Conservation (phyloP, 2,888 invertebrate genomes). For the Cataglyphis albicans region DNA sequence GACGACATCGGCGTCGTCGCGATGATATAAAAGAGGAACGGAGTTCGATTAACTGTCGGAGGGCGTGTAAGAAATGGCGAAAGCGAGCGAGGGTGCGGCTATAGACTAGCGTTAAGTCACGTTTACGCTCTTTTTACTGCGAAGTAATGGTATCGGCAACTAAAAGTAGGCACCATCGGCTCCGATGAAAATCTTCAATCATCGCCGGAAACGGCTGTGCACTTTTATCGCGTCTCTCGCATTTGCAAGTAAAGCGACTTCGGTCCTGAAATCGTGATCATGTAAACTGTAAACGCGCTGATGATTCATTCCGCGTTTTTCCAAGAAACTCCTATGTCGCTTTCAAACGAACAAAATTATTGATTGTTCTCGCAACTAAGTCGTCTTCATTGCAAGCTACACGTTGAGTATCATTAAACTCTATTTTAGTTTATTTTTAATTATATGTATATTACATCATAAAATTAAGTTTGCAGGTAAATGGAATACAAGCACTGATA, state of each 20-base stretch:
- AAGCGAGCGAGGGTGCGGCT: background rate
- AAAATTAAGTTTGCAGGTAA: background rate
- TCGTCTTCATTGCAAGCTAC: constrained; percentile 34
- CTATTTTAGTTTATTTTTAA: background rate
- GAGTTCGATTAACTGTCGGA: background rate
- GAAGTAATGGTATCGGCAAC: constrained; percentile 76
- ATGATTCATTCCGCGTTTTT: constrained; percentile 54
- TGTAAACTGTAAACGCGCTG: constrained; percentile 44
- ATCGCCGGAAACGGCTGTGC: constrained; percentile 17
- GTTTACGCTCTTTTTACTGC: constrained; percentile 75
- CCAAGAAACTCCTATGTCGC: background rate
- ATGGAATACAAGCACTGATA: background rate
- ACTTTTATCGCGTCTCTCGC: constrained; percentile 56
- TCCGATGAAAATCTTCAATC: constrained; percentile 10
- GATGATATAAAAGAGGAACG: constrained; percentile 23
- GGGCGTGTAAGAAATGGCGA: background rate
- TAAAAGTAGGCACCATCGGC: constrained; percentile 61
- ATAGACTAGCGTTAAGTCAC: constrained; percentile 60
- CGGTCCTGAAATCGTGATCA: constrained; percentile 54
- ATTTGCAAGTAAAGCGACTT: constrained; percentile 32
- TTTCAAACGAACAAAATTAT: constrained; percentile 31
- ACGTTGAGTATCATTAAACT: background rate
- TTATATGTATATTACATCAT: background rate
- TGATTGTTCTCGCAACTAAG: constrained; percentile 30
- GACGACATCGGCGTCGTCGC: constrained; percentile 34